Percentiles rank a stretch among this genome's conserved stretches.
These are phyloP conservation scores for Andricus quercusramuli DNA, from an alignment of 2,888 invertebrate species.

Conservation along the genomic window DNA sequence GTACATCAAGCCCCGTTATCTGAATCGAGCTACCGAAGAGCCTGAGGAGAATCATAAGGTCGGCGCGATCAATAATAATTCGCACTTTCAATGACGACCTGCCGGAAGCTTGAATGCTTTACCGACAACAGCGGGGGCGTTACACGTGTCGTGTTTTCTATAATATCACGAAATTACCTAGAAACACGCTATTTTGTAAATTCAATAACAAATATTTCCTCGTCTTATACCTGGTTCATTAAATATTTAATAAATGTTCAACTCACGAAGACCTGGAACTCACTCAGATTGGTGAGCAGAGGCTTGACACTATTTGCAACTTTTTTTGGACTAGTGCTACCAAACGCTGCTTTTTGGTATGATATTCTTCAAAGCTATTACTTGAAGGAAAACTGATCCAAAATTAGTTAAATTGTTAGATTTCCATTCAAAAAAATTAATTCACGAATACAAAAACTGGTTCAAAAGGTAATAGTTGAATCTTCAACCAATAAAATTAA, in stretches of 20 bases:
- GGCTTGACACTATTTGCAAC: no score
- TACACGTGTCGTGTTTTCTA: slow-evolving; percentile 17
- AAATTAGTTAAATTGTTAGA: no score
- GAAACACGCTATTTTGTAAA: neutral
- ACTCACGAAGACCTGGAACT: neutral
- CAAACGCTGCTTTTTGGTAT: no score
- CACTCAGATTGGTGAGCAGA: no score
- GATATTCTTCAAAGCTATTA: no score
- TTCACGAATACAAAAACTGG: no score
- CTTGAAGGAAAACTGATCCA: no score
- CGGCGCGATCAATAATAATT: slow-evolving; percentile 56
- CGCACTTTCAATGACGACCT: slow-evolving; percentile 59
- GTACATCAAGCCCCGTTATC: slow-evolving; percentile 8
- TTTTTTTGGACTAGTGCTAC: no score
- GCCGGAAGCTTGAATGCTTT: slow-evolving; percentile 45
- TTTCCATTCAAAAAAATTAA: no score
- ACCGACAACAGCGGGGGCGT: slow-evolving; percentile 19
- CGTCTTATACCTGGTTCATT: neutral
- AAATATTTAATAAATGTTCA: neutral
- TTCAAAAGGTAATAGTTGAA: no score
- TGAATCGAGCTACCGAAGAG: slow-evolving; percentile 18
- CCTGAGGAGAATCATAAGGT: slow-evolving; percentile 47
- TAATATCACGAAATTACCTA: slow-evolving; percentile 28
- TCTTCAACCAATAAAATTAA: no score
- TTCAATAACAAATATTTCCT: neutral